Percentiles rank a stretch among this genome's conserved stretches.
These are phyloP conservation scores for Eristalis tenax DNA, from an alignment of 2,888 invertebrate genomes.

Conservation along the genomic window DNA sequence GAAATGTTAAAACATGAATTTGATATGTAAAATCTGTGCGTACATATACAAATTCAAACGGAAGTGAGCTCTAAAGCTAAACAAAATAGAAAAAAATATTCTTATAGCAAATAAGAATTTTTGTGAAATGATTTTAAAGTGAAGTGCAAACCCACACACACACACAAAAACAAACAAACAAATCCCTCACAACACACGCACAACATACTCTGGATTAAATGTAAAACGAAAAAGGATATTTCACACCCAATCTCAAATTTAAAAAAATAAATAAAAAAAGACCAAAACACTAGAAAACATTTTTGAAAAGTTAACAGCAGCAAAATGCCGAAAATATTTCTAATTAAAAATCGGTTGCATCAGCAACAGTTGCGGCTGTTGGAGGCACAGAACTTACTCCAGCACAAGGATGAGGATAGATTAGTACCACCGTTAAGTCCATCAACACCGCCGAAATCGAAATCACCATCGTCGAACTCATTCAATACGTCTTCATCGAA, in stretches of 20 bases:
- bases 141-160: constrained; percentile 41
- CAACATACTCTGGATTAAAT: constrained; percentile 77
- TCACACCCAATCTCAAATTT: not conserved
- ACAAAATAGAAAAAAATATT: constrained; percentile 21
- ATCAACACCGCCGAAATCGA: constrained; percentile 77
- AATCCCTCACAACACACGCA: constrained; percentile 38
- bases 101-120: constrained; percentile 46
- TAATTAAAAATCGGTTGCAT: constrained; percentile 94
- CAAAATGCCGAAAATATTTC: constrained; percentile 94
- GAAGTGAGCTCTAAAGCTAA: constrained; percentile 55
- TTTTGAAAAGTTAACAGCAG: constrained; percentile 15
- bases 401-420: constrained; percentile 85
- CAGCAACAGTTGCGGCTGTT: constrained; percentile 93
- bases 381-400: constrained; percentile 91
- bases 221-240: constrained; percentile 24
- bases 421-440: constrained; percentile 84
- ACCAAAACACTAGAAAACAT: not conserved
- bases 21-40: constrained; percentile 60
- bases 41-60: constrained; percentile 66
- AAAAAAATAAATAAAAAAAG: constrained; percentile 15
- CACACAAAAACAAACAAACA: not conserved
- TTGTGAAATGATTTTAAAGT: constrained; percentile 52
- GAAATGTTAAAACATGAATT: constrained; percentile 64
- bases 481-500: constrained; percentile 50
- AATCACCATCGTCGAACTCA: constrained; percentile 42